Base-by-base conservation (phyloP, 2,888 invertebrate genomes). In the Mesoligia furuncula region DNA sequence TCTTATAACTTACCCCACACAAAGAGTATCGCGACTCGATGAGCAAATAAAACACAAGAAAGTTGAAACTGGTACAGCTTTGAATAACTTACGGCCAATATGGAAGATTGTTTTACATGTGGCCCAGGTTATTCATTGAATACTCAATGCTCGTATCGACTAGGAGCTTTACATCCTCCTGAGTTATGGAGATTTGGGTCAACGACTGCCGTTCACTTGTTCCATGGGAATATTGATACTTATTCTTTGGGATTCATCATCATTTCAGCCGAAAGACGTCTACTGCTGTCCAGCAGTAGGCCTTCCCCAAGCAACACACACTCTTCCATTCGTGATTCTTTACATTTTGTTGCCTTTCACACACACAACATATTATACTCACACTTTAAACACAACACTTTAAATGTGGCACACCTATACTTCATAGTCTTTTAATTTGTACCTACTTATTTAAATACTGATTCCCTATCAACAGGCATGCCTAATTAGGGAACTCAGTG, bases 51-150 rank as follows among this genome's bases (percentile, higher is more conserved):
- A 96, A 96, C 93, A 94, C 89, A 91, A 89, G 92, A 94, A 94
- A 93, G 91, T 93, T 92, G 91, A 80, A 69, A 86, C 91, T 87
- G 90, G 91, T 90, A 93, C 92, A 91, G 92, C 94, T 95, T 94
- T 95, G 96, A 96, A 96, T 96, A 96, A 95, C 91, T 95, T 94
- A 94, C 92, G 93, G 90, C 93, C 94, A 95, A 95, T 95, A 96
- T 93, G 93, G 92, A 91, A 88, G 92, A 95, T 94, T 94, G 92
- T 93, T 93, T 88, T 85, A 84, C 87, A 87, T 89, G 59, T 73
- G 39, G 69, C 77, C 67, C 77, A 66, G 48, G 79, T 80, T 83
- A 81, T 86, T 73, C 68, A 75, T 77, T 73, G 72, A 81, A 83
- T 81, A 45, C 65, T 74, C 62, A 77, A 77, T 81, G 59, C 36